Evolutionary conservation across 2,888 invertebrate genomes (phyloP), one percentile per base, ranked within the genome.

Genomic region (Disparrhopalites patrizii): DNA sequence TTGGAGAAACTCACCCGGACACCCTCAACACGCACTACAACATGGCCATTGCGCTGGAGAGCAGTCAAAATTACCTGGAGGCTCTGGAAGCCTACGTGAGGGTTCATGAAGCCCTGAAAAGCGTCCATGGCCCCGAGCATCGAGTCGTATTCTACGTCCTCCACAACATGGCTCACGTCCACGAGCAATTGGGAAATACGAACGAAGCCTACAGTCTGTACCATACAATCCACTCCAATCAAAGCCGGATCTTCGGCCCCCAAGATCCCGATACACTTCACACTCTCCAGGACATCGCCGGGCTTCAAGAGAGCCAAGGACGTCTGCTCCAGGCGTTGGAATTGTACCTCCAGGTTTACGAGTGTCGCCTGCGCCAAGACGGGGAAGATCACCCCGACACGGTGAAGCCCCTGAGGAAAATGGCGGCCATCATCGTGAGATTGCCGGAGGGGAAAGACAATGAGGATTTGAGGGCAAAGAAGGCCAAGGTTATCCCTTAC

Each of bases 31-130:
- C 28, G 8, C n/a, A 18, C 2, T 28, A 54, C 28, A 54, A 31
- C 13, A 54, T 54, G 31, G 31, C 54, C 23, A 8, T 54, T 28
- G 30, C 28, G 18, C 30, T 54, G 25, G 54, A 54, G 30, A 54
- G 30, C n/a, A n/a, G 13, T 15, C 2, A 28, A n/a, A 28, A 27
- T 8, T 15, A 4, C 8, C 18, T 28, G 13, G 31, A 54, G 30
- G 54, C 54, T 18, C 18, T 18, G 3, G 20, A 54, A 54, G 25
- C 31, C 18, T 54, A 54, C 28, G 3, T 3, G 18, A 31, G 30
- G 18, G 54, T 54, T 2, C 18, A 30, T 28, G 27, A 8, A 28
- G 13, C 30, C 4, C 13, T 28, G 3, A 3, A n/a, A 8, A 18
- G 3, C 13, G 25, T 23, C 10, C 18, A 28, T 7, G 54, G 54